Conservation (phyloP, 1,140 invertebrate genomes). For the Drosophila malerkotliana region DNA sequence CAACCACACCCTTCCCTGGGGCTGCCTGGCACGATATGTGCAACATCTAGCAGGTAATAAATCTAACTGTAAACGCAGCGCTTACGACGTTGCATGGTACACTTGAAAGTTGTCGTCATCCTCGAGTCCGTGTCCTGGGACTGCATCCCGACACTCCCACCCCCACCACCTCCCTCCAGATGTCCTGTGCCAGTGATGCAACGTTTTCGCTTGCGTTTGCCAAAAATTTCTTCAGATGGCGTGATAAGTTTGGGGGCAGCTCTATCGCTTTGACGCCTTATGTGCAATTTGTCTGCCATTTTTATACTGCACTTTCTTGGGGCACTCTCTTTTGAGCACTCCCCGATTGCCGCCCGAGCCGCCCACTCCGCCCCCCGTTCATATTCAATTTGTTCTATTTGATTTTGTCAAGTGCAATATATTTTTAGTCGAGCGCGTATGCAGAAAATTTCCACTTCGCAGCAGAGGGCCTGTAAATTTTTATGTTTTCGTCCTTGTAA, state of each 20-base stretch:
- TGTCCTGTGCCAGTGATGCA: conserved; percentile 48
- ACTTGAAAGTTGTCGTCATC: conserved; percentile 78
- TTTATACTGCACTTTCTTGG: conserved; percentile 55
- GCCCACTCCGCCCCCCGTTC: conserved; percentile 13
- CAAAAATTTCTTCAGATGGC: conserved; percentile 65
- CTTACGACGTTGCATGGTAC: conserved; percentile 77
- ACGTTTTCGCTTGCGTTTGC: conserved; percentile 78
- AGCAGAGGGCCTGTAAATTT: conserved; percentile 72
- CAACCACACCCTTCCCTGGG: background rate
- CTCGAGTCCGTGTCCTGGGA: conserved; percentile 1
- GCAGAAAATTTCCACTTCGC: conserved; percentile 67
- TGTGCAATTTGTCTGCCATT: conserved; percentile 79
- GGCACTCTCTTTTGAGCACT: conserved; percentile 1
- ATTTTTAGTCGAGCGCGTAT: conserved; percentile 70
- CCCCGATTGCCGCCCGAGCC: background rate
- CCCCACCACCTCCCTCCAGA: background rate
- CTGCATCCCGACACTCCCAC: conserved; percentile 7
- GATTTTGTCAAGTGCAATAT: conserved; percentile 74
- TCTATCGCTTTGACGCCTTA: conserved; percentile 56
- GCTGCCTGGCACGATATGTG: conserved; percentile 62
- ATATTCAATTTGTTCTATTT: conserved; percentile 81
- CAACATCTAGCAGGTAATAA: conserved; percentile 81
- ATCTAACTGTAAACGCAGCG: conserved; percentile 80
- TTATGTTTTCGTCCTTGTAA: conserved; percentile 54
- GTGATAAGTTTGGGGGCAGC: conserved; percentile 21